Evolutionary conservation across 2,113 vertebrate species (phyloP), one percentile per base, ranked within the genome.

Genomic region (Dromaius novaehollandiae): DNA sequence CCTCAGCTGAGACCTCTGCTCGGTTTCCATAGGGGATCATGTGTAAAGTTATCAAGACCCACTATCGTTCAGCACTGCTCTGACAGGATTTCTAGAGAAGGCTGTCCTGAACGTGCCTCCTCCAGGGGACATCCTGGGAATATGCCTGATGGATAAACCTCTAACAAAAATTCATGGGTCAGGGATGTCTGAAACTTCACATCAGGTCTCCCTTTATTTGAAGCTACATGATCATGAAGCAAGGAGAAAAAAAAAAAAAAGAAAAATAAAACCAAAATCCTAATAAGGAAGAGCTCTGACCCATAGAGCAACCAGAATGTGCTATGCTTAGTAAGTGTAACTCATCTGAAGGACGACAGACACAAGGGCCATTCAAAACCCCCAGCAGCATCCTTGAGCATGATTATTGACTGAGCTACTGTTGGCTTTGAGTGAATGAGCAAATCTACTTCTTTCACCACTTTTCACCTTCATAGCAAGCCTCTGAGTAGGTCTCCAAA

Each of bases 221-320:
- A 86, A 82, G 5, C 6, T 76, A 3, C 1, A 24, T 10, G 36
- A 5, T 2, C 4, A 30, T 8, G 4, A 44, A 68, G 5, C 40
- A 73, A 48, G 51, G 17, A 28, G 50, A 4, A 13, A n/a, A 69
- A 46, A 10, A 63, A 51, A 36, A 12, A 40, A 56, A 53, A 40
- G 5, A 25, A 30, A 53, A 50, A 24, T 19, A 19, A 28, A 32
- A 32, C 30, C 56, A 32, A 58, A 32, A 32, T 32, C 12, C 9
- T 83, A 51, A 86, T n/a, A 94, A 77, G 69, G 71, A 78, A 8
- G 51, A 58, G 1, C 56, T 77, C 69, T 55, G 36, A 86, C n/a
- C 63, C 3, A 6, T 26, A 74, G 3, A 80, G 36, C 1, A 38
- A 63, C 8, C 3, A n/a, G 42, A 82, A 20, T 2, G 0, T 30